Evolutionary conservation across 1,140 invertebrate genomes (phyloP), one percentile per base, ranked within the genome.

Genomic region (Penaeus japonicus): DNA sequence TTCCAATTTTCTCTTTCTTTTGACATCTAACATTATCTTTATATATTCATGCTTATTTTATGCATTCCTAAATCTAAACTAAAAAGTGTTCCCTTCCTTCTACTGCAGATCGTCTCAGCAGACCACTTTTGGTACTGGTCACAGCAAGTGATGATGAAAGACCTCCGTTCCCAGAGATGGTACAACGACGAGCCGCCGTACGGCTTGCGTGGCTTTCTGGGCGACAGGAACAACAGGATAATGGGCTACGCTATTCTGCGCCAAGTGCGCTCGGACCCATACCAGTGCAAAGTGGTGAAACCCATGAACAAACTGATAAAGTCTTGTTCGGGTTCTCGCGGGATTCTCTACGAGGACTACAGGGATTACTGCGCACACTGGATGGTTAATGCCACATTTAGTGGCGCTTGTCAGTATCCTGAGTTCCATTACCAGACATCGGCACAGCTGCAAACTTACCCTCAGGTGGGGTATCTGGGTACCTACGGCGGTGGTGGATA

Each of bases 171-270:
- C 1, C 92, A 92, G 0, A 91, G 92, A 32, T 94, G 93, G 92
- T 94, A 94, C 91, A 94, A 94, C 90, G 91, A 92, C 39, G 91
- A 92, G 53, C 53, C 77, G 17, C 92, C 93, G 27, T 92, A 93
- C 85, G 92, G 92, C 55, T 91, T 93, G 27, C 87, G 93, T 82
- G 94, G 94, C 4, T 94, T 93, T 89, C 91, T 94, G 7, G 91
- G 92, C 88, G 94, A 94, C 91, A 92, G 93, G 85, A 92, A 93
- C 10, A 93, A 93, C 22, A 91, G 94, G 84, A 92, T 94, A 15
- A 93, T 94, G 92, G 94, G 94, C 30, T 94, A 94, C 90, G 93
- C 93, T 17, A 92, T 93, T n/a, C 91, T 94, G 84, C 90, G 94
- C 85, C 94, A 94, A 91, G 91, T 93, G 4, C 91, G 94, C 86